These are phyloP conservation scores for Crypturellus tataupa DNA, from an alignment of 2,797 vertebrate species.

Conservation along the genomic window DNA sequence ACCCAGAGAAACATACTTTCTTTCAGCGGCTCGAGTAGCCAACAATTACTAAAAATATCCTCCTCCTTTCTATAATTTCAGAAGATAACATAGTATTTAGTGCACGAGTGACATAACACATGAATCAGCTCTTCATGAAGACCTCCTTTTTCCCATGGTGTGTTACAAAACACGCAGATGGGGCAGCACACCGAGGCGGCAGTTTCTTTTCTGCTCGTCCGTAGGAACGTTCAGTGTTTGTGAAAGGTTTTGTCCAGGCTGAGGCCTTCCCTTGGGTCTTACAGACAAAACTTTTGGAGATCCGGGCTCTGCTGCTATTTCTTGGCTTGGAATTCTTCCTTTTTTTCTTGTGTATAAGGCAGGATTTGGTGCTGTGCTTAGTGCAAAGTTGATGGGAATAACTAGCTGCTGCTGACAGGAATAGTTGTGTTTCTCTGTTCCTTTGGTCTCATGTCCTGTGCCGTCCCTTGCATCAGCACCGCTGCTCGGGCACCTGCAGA, in stretches of 20 bases:
- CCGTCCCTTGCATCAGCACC: not conserved
- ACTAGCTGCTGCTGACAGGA: not conserved
- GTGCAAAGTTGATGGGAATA: not conserved
- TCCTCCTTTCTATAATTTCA: conserved; percentile 58
- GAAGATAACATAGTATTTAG: conserved; percentile 45
- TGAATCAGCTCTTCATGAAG: conserved; percentile 65
- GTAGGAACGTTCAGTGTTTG: not conserved
- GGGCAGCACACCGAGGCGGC: conserved; percentile 47
- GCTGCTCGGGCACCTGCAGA: not conserved
- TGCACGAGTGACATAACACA: conserved; percentile 46
- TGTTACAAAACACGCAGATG: conserved; percentile 50
- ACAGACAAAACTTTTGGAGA: not conserved
- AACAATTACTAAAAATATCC: conserved; percentile 74
- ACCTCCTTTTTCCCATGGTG: conserved; percentile 50
- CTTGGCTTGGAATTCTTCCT: not conserved
- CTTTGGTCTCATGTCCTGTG: not conserved
- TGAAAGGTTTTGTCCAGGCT: not conserved
- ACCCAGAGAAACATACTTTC: conserved; percentile 71
- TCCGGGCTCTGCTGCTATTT: not conserved
- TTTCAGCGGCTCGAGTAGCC: conserved; percentile 61
- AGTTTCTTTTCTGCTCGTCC: conserved; percentile 60
- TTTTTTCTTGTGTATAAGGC: not conserved
- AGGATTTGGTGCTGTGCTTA: not conserved
- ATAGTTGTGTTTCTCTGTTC: not conserved
- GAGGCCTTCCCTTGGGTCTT: not conserved